Evolutionary conservation across 1,140 invertebrate species (phyloP).

Genomic region (Camponotus vicinus): DNA sequence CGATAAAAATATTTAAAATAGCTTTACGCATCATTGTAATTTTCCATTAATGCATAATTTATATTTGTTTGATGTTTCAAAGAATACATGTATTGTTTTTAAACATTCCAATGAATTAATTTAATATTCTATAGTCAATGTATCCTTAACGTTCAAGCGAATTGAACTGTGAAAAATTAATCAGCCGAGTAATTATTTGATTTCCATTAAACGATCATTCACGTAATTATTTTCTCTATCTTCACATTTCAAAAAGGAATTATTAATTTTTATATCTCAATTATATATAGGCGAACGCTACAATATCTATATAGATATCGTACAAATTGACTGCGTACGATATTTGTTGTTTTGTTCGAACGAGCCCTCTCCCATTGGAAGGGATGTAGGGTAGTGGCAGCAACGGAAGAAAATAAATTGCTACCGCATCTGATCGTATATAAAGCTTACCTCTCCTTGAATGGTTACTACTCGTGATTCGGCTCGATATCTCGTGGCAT

Average conservation of each 20-base stretch:
- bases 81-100: no score
- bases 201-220: not conserved
- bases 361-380: slow-evolving; percentile 27
- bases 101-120: no score
- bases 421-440: slow-evolving; percentile 67
- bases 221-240: not conserved
- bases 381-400: slow-evolving; percentile 19
- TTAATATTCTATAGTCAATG: no score
- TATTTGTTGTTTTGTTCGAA: slow-evolving; percentile 8
- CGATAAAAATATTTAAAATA: no score
- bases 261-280: not conserved
- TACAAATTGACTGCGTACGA: not conserved
- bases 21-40: no score
- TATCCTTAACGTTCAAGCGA: no score
- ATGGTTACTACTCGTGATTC: slow-evolving; percentile 77
- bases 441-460: slow-evolving; percentile 74
- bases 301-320: not conserved
- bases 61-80: no score
- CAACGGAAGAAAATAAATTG: slow-evolving; percentile 69
- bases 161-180: no score
- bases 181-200: not conserved
- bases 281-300: not conserved
- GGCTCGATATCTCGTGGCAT: slow-evolving; percentile 57
- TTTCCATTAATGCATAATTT: no score
- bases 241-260: not conserved